A percentile compares a stretch with the other conserved stretches of the same genome.
These are phyloP conservation scores for Malurus alboscapulatus DNA, from an alignment of 2,113 vertebrate genomes.

Conservation along the genomic window DNA sequence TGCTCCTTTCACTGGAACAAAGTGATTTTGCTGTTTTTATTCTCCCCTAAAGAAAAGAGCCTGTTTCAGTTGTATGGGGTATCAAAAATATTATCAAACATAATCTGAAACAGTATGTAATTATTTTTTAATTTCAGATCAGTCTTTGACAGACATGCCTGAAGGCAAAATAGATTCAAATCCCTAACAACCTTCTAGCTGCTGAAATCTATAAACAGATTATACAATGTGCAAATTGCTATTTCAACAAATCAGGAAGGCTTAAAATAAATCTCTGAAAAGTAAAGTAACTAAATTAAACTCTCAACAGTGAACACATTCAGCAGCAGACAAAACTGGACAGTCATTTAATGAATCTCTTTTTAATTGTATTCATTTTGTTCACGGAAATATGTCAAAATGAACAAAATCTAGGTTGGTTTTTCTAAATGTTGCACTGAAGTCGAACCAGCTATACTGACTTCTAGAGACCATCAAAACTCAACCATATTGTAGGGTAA, in stretches of 20 bases:
- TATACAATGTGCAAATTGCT: constrained; percentile 26
- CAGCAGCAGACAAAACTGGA: neutral
- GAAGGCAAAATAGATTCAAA: constrained; percentile 41
- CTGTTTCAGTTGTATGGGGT: neutral
- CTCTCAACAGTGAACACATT: neutral
- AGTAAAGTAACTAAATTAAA: neutral
- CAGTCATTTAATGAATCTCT: neutral
- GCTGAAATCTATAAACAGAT: constrained; percentile 22
- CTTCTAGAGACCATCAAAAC: neutral
- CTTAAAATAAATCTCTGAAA: constrained; percentile 13
- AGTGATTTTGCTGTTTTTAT: neutral
- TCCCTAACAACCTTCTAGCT: neutral
- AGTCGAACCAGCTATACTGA: neutral
- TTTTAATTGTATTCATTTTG: neutral
- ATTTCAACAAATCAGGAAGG: neutral
- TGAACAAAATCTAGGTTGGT: neutral
- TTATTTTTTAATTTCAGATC: constrained; percentile 51
- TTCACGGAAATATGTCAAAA: neutral
- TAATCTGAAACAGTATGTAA: neutral
- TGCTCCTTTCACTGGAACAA: neutral
- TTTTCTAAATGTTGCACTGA: neutral
- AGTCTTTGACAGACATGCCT: constrained; percentile 28
- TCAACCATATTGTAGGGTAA: neutral
- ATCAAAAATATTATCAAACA: constrained; percentile 25
- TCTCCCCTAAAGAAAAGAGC: neutral